Conservation (phyloP, 2,888 invertebrate genomes). For the Protophormia terraenovae region DNA sequence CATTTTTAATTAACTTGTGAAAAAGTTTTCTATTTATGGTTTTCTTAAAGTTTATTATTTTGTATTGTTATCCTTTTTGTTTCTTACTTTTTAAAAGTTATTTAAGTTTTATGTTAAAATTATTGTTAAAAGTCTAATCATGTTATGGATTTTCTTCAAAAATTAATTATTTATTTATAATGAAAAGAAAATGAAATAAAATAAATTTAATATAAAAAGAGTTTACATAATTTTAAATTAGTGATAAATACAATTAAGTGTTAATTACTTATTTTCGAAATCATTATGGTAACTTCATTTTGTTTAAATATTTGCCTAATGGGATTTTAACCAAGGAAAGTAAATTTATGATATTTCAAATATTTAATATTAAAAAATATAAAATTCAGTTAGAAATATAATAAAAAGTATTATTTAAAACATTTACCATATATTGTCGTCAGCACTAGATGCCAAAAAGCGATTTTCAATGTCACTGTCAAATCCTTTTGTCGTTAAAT, state of each 20-base stretch:
- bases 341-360: no score
- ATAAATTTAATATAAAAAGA: no score
- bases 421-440: background rate
- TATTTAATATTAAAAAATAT: background rate
- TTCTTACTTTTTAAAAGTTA: background rate
- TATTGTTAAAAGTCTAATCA: background rate
- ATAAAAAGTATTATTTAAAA: background rate
- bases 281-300: no score
- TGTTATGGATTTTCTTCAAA: background rate
- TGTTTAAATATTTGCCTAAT: no score
- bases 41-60: background rate
- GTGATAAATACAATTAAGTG: no score
- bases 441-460: background rate
- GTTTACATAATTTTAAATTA: no score
- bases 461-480: conserved; percentile 1
- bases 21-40: no score
- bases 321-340: no score
- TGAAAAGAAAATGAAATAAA: background rate
- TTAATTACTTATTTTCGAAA: no score
- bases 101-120: background rate
- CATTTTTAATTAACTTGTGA: background rate
- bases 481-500: conserved; percentile 24
- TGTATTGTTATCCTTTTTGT: background rate
- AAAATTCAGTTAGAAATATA: no score
- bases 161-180: background rate